Base-by-base conservation (phyloP, 2,888 invertebrate species). In the Trilocha varians region DNA sequence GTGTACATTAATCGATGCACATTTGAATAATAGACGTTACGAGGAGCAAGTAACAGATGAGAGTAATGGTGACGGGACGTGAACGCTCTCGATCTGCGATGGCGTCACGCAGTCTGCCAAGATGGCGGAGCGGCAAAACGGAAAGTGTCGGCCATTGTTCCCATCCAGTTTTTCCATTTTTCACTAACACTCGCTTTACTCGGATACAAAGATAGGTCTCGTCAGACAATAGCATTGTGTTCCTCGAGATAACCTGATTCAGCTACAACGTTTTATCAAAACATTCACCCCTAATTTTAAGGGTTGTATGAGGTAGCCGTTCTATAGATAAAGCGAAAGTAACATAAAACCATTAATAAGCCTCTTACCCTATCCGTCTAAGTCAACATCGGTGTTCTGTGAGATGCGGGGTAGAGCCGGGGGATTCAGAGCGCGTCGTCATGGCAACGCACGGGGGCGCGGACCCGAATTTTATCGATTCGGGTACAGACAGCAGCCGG, bases 401-500 rank as follows among this genome's bases (percentile, higher is more conserved):
- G 79, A 76, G 79, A 74, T 70, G 71, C 62, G 67, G 62, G 58
- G 57, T 47, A 70, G 59, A 49, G 52, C 57, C 51, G 45, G 53
- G 48, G 66, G 57, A 55, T 58, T 61, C 63, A 59, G 70, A 67
- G 78, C 62, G 69, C 67, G 80, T 84, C 59, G 69, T 63, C 72
- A 65, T 79, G 68, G 65, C 68, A 55, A 85, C 83, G 68, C 63
- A 65, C 78, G 80, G 83, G 83, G 78, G 80, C 74, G 73, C 78
- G 70, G 79, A 72, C 85, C 85, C 84, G 77, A 85, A 85, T 84
- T 83, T 85, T 84, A 85, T 85, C 83, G 85, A 85, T 85, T 83
- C 65, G 72, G 77, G 61, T 79, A 78, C 82, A 83, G 78, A 76
- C 84, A 83, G 80, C 83, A 82, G 79, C 82, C 77, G 62, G 69